Evolutionary conservation across 2,113 vertebrate genomes (phyloP).

Genomic region (Sterna hirundo): DNA sequence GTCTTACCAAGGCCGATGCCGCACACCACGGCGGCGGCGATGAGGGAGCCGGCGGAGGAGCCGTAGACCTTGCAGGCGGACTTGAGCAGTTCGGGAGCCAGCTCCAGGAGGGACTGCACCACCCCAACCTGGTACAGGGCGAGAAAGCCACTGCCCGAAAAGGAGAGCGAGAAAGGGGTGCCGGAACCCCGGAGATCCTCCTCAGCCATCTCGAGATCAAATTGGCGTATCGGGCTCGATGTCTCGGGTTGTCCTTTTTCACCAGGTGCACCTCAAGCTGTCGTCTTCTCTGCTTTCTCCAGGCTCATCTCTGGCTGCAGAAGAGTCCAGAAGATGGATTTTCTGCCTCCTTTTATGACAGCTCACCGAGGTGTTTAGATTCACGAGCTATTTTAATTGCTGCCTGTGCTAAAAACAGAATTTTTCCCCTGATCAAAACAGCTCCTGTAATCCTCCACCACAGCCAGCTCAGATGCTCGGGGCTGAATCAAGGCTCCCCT

Average conservation of each 20-base stretch:
- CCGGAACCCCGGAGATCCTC: neutral
- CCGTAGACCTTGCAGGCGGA: slow-evolving; percentile 77
- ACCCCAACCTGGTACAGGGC: slow-evolving; percentile 83
- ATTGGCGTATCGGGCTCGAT: fast-evolving
- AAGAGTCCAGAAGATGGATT: neutral
- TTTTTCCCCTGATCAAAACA: neutral
- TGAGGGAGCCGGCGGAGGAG: slow-evolving; percentile 80
- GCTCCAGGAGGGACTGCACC: slow-evolving; percentile 74
- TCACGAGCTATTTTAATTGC: slow-evolving; percentile 23
- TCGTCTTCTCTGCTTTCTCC: neutral
- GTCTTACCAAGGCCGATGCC: slow-evolving; percentile 73
- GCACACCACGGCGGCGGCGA: slow-evolving; percentile 81
- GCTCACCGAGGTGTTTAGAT: neutral
- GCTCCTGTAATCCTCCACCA: neutral
- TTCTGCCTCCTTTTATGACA: neutral
- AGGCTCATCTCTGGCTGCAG: neutral
- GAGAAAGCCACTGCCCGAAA: slow-evolving; percentile 83
- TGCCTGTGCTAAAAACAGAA: slow-evolving; percentile 36
- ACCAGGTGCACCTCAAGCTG: neutral
- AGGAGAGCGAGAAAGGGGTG: slow-evolving; percentile 75
- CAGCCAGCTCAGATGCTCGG: neutral
- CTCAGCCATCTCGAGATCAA: neutral
- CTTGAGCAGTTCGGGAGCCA: slow-evolving; percentile 73
- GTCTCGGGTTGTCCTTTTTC: fast-evolving
- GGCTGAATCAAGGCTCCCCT: neutral